Conservation (phyloP, 2,888 invertebrate species). For the Stegophylla sp. region DNA sequence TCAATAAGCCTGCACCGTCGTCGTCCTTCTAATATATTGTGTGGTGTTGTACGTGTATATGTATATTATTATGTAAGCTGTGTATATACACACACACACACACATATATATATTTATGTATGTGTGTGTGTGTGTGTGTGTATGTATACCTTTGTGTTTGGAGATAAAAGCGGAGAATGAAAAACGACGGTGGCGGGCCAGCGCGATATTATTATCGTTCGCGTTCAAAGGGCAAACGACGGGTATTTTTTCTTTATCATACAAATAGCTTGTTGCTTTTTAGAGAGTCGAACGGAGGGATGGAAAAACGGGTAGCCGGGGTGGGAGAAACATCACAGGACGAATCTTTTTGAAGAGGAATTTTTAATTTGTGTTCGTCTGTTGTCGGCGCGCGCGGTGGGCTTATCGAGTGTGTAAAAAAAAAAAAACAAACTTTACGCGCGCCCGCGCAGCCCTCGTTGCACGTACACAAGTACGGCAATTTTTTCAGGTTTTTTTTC, state of each 20-base stretch:
- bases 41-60: background rate
- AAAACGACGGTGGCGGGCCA: slow-evolving; percentile 28
- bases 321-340: slow-evolving; percentile 32
- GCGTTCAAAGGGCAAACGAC: slow-evolving; percentile 53
- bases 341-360: slow-evolving; percentile 54
- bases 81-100: too few relatives aligned
- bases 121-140: background rate
- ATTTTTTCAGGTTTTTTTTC: background rate
- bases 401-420: slow-evolving; percentile 37
- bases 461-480: background rate
- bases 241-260: slow-evolving; percentile 17
- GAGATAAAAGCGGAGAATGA: slow-evolving; percentile 35
- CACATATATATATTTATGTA: background rate
- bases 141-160: slow-evolving; percentile 41
- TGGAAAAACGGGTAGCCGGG: background rate
- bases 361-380: slow-evolving; percentile 51
- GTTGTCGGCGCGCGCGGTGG: too few relatives aligned
- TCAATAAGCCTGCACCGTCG: slow-evolving; percentile 30
- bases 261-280: slow-evolving; percentile 57
- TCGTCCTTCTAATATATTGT: background rate
- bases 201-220: slow-evolving; percentile 54
- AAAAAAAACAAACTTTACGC: slow-evolving; percentile 2
- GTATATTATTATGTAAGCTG: background rate
- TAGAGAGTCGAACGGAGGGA: slow-evolving; percentile 22
- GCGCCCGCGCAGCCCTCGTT: too few relatives aligned